A percentile compares a stretch with the other conserved stretches of the same genome.
phyloP scores from a whole-genome alignment of 92 coral and sea anemone genomes.

The Phymanthus crucifer region DNA sequence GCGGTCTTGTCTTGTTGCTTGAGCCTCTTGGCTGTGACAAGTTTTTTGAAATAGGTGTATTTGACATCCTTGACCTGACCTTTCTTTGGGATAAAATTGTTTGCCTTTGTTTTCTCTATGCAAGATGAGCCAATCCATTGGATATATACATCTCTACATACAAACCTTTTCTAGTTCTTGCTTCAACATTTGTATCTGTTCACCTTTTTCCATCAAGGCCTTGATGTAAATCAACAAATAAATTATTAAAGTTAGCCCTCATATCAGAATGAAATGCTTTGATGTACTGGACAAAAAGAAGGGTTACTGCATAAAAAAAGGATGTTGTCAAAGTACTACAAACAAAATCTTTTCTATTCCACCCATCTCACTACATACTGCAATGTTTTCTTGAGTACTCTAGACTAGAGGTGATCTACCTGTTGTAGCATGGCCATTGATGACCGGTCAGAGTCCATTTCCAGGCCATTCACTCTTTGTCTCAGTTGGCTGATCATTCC shows the following conservation, averaged over 20 bases:
- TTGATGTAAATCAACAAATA: background rate
- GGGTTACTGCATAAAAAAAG: background rate
- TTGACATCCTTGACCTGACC: too few relatives aligned
- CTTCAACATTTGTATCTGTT: slow-evolving; percentile 77
- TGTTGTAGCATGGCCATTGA: slow-evolving; percentile 84
- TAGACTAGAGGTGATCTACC: slow-evolving; percentile 28
- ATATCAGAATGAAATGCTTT: too few relatives aligned
- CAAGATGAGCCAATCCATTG: too few relatives aligned
- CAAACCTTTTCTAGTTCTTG: slow-evolving; percentile 84
- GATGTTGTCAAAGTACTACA: too few relatives aligned
- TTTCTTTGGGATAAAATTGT: too few relatives aligned
- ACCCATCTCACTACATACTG: too few relatives aligned
- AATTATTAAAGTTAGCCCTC: too few relatives aligned
- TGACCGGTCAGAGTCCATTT: slow-evolving; percentile 85
- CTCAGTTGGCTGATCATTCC: slow-evolving; percentile 62
- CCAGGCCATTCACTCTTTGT: slow-evolving; percentile 73
- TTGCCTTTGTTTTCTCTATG: too few relatives aligned
- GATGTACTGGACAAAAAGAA: too few relatives aligned
- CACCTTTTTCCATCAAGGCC: slow-evolving; percentile 84
- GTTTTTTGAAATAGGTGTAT: background rate
- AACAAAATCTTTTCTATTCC: too few relatives aligned
- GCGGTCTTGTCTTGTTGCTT: too few relatives aligned
- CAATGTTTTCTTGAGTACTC: too few relatives aligned
- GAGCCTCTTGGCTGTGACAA: background rate
- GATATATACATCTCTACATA: background rate